Conservation (phyloP, 2,113 vertebrate genomes). For the Gavia stellata region DNA sequence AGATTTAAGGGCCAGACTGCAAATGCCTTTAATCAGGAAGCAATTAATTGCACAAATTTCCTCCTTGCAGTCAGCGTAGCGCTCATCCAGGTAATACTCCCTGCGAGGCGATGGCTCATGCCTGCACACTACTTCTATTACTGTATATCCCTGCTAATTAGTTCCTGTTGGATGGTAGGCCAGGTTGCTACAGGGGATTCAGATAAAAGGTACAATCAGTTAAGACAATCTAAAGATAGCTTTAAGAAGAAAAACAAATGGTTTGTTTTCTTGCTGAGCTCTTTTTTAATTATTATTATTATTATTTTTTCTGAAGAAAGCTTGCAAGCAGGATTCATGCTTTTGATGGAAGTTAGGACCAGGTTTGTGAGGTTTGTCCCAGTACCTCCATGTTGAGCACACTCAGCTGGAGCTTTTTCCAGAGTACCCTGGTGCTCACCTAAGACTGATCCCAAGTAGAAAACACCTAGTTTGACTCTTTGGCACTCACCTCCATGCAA, state of each 20-base stretch:
- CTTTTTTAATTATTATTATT: too few species aligned
- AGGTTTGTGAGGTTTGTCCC: not conserved
- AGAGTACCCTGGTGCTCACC: not conserved
- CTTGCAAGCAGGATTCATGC: not conserved
- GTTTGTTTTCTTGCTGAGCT: not conserved
- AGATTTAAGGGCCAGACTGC: not conserved
- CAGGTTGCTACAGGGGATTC: not conserved
- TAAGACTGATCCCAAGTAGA: not conserved
- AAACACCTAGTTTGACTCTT: not conserved
- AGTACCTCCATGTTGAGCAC: accelerated
- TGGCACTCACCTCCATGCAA: not conserved
- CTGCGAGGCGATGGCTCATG: not conserved
- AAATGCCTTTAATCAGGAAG: constrained; percentile 26
- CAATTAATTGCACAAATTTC: constrained; percentile 45
- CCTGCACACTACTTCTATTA: not conserved
- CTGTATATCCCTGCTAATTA: not conserved
- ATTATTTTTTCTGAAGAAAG: not conserved
- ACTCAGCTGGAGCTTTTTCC: not conserved
- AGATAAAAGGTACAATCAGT: not conserved
- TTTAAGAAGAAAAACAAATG: not conserved
- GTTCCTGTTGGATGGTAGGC: not conserved
- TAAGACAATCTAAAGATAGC: not conserved
- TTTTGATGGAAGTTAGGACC: not conserved
- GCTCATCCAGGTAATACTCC: not conserved
- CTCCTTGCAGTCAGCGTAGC: not conserved